Evolutionary conservation across 2,888 invertebrate species (phyloP).

Genomic region (Lycophotia porphyrea): DNA sequence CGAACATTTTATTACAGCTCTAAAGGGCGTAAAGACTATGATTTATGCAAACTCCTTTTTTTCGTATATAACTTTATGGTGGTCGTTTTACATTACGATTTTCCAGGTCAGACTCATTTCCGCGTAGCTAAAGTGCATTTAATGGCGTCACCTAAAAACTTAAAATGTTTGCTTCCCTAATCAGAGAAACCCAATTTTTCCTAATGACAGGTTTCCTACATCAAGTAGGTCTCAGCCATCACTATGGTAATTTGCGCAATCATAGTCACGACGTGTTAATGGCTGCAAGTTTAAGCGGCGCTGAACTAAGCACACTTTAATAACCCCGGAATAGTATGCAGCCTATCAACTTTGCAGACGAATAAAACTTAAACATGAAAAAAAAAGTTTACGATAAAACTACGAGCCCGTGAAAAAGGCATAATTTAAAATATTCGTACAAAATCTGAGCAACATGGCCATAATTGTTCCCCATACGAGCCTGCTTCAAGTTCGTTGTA

Average conservation of each 20-base stretch:
- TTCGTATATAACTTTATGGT: conserved; percentile 42
- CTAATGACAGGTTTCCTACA: conserved; percentile 27
- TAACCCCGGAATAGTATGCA: conserved; percentile 43
- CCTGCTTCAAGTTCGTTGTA: conserved; percentile 70
- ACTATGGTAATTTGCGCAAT: conserved; percentile 51
- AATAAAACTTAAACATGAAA: conserved; percentile 25
- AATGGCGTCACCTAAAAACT: conserved; percentile 27
- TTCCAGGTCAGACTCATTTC: conserved; percentile 52
- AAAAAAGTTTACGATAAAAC: conserved; percentile 33
- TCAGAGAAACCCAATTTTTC: conserved; percentile 20
- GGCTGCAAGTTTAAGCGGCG: conserved; percentile 30
- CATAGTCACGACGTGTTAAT: conserved; percentile 48
- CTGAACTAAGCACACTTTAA: conserved; percentile 50
- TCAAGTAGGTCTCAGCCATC: conserved; percentile 38
- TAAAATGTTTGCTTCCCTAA: conserved; percentile 26
- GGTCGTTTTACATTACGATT: conserved; percentile 38
- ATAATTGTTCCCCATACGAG: conserved; percentile 68
- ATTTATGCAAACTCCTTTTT: conserved; percentile 50
- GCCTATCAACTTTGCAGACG: conserved; percentile 18
- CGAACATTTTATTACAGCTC: conserved; percentile 63
- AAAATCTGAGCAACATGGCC: conserved; percentile 57
- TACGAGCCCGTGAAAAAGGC: conserved; percentile 35
- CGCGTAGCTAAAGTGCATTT: conserved; percentile 23
- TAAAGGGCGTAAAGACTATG: conserved; percentile 46
- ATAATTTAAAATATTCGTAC: conserved; percentile 43